Evolutionary conservation across 2,113 vertebrate species (phyloP).

Genomic region (Protomyctophum bolini): DNA sequence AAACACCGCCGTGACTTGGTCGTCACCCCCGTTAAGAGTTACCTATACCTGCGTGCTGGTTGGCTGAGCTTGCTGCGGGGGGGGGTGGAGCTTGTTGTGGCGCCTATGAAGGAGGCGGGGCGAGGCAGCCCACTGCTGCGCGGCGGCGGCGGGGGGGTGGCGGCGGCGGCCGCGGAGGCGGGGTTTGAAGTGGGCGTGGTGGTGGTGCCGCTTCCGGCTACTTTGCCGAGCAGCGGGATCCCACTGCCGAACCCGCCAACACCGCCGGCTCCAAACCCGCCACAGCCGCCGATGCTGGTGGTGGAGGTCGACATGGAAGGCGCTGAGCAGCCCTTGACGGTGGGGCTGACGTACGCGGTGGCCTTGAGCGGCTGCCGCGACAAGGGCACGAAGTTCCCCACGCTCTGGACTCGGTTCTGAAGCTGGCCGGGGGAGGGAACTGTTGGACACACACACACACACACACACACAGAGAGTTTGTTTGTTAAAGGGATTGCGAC

Average conservation of each 20-base stretch:
- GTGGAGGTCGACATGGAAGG: constrained; percentile 67
- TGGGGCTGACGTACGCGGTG: constrained; percentile 93
- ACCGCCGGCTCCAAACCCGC: no score
- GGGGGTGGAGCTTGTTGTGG: constrained; percentile 48
- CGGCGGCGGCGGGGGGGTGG: constrained; percentile 45
- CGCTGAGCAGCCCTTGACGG: constrained; percentile 82
- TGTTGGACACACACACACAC: no score
- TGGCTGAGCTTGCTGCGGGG: constrained; percentile 84
- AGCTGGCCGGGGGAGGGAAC: constrained; percentile 88
- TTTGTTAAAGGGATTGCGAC: no score
- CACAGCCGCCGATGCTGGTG: neutral
- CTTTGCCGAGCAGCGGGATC: constrained; percentile 87
- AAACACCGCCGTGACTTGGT: neutral
- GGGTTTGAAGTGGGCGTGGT: constrained; percentile 73
- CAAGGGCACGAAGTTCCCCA: constrained; percentile 86
- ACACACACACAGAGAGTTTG: no score
- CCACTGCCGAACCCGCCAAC: constrained; percentile 64
- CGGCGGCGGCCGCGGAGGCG: constrained; percentile 50
- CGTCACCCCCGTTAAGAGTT: no score
- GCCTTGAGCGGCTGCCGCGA: constrained; percentile 87
- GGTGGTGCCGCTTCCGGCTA: constrained; percentile 66
- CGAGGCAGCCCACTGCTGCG: constrained; percentile 88
- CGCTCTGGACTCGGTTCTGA: constrained; percentile 87
- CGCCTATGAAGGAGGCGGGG: constrained; percentile 64
- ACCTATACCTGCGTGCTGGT: constrained; percentile 87